Base-by-base conservation (phyloP, 2,113 vertebrate genomes). In the Calidris pygmaea region DNA sequence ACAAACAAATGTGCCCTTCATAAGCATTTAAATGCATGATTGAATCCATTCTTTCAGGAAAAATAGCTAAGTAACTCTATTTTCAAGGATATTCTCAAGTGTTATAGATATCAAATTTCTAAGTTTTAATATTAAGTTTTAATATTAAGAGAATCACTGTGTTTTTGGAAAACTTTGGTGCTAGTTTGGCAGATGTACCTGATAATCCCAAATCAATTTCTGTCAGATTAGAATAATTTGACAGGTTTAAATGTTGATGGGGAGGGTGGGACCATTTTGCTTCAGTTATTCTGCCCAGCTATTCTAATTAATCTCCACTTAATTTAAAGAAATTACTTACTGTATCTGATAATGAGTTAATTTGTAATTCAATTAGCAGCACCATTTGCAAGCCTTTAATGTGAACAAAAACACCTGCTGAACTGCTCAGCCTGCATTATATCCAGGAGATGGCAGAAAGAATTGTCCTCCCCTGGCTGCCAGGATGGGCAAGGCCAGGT, bases 321-420 rank as follows among this genome's bases (percentile, higher is more conserved):
- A 92, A 95, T 97, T 92, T 97, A 94, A 96, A 96, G 86, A 91
- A 96, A 96, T 96, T 95, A 89, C 89, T 89, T 94, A 88, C 93
- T 74, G 68, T 95, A 93, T 92, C 91, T n/a, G 92, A 92, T 96
- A 96, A 95, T 95, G 74, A 97, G 91, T 92, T 95, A 91, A 97
- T 95, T 95, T 96, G 94, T 96, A 96, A 97, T 95, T 95, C 96
- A 96, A 95, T 97, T 97, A 95, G 87, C 84, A 92, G 90, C 32
- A n/a, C 77, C 91, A 94, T 93, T 97, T 95, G 85, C 79, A 41
- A 95, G 74, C 22, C 79, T 95, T 95, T 91, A 92, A 73, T 39
- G 81, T 62, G 93, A 95, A 77, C 39, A 76, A 47, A 92, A 92
- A 10, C 94, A 95, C 96, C 83, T 95, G 95, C 93, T 67, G 83